Evolutionary conservation across 30 jellyfish, hydroid and myxozoan species (phyloP), one percentile per base, ranked within the genome.

Genomic region (Turritopsis rubra): DNA sequence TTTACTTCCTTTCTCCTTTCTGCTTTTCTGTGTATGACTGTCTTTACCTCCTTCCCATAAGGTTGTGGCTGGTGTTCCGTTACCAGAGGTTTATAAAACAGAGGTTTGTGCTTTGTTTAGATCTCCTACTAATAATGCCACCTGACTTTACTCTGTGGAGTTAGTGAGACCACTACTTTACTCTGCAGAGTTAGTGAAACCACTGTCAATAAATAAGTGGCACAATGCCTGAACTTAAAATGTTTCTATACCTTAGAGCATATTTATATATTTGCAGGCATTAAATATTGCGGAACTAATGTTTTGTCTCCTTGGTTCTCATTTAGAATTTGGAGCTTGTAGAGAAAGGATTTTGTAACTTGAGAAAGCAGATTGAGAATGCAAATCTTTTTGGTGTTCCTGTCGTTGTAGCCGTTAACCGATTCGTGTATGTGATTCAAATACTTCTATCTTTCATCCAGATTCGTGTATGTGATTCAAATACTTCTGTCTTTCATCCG

Each of bases 41-140:
- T 18, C 73, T 60, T 60, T 60, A 60, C 21, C 21, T 60, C 21
- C 21, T 60, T 60, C 21, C 19, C 21, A 68, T 5, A 18, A 91
- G 97, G 97, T 91, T 0, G 90, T 91, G 41, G 97, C 97, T 28
- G 97, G 97, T 8, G 87, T 88, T 65, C 97, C 97, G 18, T 75
- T 91, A 18, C 86, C 95, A 19, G 92, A 71, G 20, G 96, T 80
- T 24, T 91, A 91, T 88, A 75, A 72, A 29, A 86, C 72, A 73
- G 96, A 91, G 94, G 97, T 91, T 18, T 7, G 81, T 75, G 65
- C 8, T 23, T 24, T 74, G 80, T 23, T 16, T 16, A 71, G 18
- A 71, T 74, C 8, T 74, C 53, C 60, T 41, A 13, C 13, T 3
- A 41, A 41, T 41, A 5, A 41, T 41, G 5, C 13, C 60, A 41